These are phyloP conservation scores for Rhagonycha lutea DNA, from an alignment of 2,888 invertebrate genomes.

Conservation along the genomic window DNA sequence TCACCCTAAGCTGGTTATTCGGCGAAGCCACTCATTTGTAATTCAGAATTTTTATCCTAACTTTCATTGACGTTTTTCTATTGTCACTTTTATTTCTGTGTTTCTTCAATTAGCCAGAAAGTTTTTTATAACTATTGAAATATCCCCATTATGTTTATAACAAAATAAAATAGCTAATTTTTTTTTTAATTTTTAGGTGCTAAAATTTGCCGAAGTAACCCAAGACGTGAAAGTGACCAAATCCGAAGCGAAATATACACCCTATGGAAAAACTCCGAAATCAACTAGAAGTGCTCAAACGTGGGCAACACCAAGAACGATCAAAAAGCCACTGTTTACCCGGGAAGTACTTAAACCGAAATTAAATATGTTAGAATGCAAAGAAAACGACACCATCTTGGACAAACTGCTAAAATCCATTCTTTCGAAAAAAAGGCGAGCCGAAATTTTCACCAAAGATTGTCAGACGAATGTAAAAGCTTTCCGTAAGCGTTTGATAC, in stretches of 20 bases:
- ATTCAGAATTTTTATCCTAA: too few species aligned
- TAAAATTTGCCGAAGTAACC: conserved; percentile 96
- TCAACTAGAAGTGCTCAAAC: conserved; percentile 18
- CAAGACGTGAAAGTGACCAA: conserved; percentile 88
- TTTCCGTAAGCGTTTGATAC: conserved; percentile 67
- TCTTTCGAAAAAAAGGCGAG: conserved; percentile 66
- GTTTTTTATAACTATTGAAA: too few species aligned
- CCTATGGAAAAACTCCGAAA: conserved; percentile 45
- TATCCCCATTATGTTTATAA: too few species aligned
- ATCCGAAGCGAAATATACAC: conserved; percentile 62
- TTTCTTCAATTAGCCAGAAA: too few species aligned
- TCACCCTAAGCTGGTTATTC: too few species aligned
- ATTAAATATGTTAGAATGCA: conserved; percentile 65
- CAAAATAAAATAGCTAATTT: too few species aligned
- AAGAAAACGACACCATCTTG: conserved; percentile 67
- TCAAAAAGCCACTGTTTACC: conserved; percentile 26
- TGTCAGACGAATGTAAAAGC: conserved; percentile 64
- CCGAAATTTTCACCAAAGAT: conserved; percentile 60
- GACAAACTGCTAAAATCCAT: conserved; percentile 63
- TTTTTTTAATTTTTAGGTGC: conserved; percentile 79
- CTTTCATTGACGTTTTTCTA: too few species aligned
- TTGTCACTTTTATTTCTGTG: too few species aligned
- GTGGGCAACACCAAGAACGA: conserved; percentile 34
- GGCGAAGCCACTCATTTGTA: too few species aligned
- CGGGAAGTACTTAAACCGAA: conserved; percentile 42